Base-by-base conservation (phyloP, 2,113 vertebrate genomes). In the Cottus gobio region DNA sequence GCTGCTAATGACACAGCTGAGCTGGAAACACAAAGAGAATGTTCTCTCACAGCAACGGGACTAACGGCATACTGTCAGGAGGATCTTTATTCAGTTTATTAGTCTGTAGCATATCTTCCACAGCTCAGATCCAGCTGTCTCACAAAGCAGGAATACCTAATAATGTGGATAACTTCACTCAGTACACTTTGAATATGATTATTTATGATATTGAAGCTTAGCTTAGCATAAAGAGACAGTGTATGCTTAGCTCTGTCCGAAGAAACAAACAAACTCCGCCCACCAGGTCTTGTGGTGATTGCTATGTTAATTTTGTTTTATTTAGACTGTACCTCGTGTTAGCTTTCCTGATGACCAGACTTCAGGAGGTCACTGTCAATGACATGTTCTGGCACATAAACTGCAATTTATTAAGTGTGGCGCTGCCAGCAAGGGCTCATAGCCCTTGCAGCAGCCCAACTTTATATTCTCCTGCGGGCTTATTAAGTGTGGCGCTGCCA, bases 1-100 rank as follows among this genome's bases (percentile, higher is more conserved):
- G 28, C 48, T 39, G 34, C 64, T 70, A 60, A 70, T 66, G 80
- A 69, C 18, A 39, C 24, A 56, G 36, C 34, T 12, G 39, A 73
- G 61, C n/a, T 69, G 20, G 48, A 67, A 67, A 48, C 54, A 68
- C 71, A 80, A 24, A 77, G 44, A 24, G 75, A 37, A 24, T 18
- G 12, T 31, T 48, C 37, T 46, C 60, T 77, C 28, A n/a, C 4
- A 7, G 52, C 26, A 7, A 16, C n/a, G 44, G 18, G 15, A 66
- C 20, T 56, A 48, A 34, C 16, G 22, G 24, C 24, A 44, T 16
- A 8, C 10, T 1, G 22, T 34, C 64, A 50, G 31, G 39, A 71
- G 62, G 71, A 52, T 54, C 39, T 31, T 80, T 42, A 48, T 48
- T 64, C 15, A 34, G 39, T 42, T 42, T 42, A 42, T 42, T 42